Conservation (phyloP, 2,113 vertebrate species). For the Cairina moschata region DNA sequence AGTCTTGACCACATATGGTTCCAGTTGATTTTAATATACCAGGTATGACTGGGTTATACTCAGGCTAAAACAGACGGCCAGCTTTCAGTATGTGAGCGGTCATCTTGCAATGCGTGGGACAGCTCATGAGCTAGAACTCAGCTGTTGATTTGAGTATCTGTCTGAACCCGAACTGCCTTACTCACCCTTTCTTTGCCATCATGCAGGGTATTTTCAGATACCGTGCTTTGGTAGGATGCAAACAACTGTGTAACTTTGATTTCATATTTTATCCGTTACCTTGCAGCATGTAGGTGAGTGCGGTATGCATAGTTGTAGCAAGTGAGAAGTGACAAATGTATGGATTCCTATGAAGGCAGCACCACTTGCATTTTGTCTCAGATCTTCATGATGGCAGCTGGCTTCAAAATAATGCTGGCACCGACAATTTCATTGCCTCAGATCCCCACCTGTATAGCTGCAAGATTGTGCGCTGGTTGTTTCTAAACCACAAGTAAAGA, state of each 20-base stretch:
- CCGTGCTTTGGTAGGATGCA: not conserved
- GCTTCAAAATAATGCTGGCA: not conserved
- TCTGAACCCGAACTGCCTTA: not conserved
- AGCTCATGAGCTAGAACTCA: not conserved
- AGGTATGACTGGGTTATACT: not conserved
- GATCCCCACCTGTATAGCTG: not conserved
- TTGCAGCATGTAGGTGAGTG: accelerated
- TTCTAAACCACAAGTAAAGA: not conserved
- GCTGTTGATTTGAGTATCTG: not conserved
- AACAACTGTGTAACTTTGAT: not conserved
- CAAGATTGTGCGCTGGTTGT: not conserved
- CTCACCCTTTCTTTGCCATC: not conserved
- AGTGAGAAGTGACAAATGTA: not conserved
- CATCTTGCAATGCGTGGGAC: not conserved
- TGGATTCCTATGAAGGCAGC: accelerated
- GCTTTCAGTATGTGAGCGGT: not conserved
- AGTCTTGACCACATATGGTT: not conserved
- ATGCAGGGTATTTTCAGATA: not conserved
- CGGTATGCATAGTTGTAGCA: not conserved
- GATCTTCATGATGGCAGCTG: not conserved
- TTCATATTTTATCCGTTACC: not conserved
- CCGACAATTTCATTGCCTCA: not conserved
- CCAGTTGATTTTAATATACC: not conserved
- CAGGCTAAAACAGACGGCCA: not conserved
- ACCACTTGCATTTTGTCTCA: not conserved